Evolutionary conservation across 2,888 invertebrate genomes (phyloP).

Genomic region (Venusia cambrica): DNA sequence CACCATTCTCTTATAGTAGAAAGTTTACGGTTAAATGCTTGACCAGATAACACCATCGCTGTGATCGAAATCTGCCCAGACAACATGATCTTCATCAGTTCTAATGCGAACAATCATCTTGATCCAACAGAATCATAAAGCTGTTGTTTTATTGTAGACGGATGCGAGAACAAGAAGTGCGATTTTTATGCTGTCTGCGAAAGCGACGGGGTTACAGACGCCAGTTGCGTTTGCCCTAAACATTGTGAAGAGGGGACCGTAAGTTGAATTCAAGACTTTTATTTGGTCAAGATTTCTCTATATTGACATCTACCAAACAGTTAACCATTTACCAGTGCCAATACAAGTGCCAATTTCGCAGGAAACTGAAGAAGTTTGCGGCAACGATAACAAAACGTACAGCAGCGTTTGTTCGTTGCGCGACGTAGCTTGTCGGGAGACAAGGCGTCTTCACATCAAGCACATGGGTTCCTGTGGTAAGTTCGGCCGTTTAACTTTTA

Average conservation of each 20-base stretch:
- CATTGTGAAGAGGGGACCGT: constrained; percentile 80
- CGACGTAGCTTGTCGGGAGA: constrained; percentile 88
- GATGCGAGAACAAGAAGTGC: constrained; percentile 90
- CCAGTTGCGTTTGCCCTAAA: constrained; percentile 83
- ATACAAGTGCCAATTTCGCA: too few species aligned
- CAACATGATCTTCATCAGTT: too few species aligned
- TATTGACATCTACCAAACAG: too few species aligned
- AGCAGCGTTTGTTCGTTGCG: constrained; percentile 91
- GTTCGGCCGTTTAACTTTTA: too few species aligned
- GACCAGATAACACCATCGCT: too few species aligned
- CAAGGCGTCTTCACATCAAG: constrained; percentile 86
- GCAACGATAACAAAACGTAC: constrained; percentile 92
- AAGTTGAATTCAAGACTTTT: constrained; percentile 33
- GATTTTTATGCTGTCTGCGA: constrained; percentile 90
- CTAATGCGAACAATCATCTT: too few species aligned
- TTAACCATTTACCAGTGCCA: too few species aligned
- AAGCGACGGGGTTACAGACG: constrained; percentile 80
- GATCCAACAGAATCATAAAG: too few species aligned
- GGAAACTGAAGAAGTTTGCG: constrained; percentile 88
- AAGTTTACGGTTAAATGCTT: too few species aligned
- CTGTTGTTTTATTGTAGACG: constrained; percentile 83
- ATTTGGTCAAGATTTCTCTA: neutral
- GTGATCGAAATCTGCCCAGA: too few species aligned
- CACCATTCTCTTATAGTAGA: too few species aligned
- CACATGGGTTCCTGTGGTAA: constrained; percentile 93